phyloP scores from a whole-genome alignment of 1,140 invertebrate species.

The Drosophila elegans region DNA sequence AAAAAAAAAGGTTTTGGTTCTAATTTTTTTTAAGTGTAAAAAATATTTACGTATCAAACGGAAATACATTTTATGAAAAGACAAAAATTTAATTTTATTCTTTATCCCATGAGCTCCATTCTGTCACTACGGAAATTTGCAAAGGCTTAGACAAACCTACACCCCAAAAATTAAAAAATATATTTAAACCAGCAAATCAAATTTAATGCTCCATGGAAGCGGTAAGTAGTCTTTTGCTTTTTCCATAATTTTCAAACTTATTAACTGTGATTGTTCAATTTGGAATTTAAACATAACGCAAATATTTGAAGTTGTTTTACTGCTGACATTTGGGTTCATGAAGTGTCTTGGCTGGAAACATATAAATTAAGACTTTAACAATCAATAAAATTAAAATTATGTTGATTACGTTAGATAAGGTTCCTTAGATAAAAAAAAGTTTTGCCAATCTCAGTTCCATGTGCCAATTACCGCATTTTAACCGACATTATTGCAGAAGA shows the following conservation, averaged over 20 bases:
- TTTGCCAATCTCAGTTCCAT: background rate
- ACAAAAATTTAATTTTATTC: background rate
- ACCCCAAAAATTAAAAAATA: background rate
- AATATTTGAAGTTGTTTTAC: background rate
- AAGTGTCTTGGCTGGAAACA: background rate
- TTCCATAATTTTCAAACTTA: background rate
- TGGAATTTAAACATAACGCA: background rate
- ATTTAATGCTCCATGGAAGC: background rate
- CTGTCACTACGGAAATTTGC: background rate
- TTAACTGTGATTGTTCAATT: background rate
- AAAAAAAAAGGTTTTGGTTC: no score
- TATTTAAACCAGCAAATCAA: background rate
- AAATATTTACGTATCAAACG: no score
- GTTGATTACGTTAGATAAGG: no score
- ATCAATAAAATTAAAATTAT: no score
- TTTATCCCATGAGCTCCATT: background rate
- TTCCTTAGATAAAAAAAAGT: background rate
- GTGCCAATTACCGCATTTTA: background rate
- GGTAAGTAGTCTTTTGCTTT: background rate
- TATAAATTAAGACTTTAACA: background rate
- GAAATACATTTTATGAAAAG: background rate
- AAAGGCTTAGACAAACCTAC: background rate
- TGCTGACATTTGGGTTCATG: background rate
- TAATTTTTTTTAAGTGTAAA: no score
- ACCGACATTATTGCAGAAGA: constrained; percentile 6